Evolutionary conservation across 2,113 vertebrate species (phyloP).

Genomic region (Alosa alosa): DNA sequence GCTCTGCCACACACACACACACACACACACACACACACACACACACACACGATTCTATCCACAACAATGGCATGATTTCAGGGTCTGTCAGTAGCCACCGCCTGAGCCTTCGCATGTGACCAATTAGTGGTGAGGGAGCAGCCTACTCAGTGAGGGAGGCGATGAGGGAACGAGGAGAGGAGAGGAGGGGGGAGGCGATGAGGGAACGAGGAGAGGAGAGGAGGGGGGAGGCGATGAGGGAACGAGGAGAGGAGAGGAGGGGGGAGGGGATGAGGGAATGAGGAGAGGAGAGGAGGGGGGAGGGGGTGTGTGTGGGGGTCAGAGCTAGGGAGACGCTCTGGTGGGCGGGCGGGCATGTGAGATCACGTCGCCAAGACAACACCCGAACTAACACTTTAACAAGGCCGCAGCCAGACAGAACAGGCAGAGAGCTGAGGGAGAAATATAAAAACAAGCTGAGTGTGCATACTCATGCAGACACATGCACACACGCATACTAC

Average conservation of each 20-base stretch:
- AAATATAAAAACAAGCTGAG: neutral
- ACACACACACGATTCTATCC: neutral
- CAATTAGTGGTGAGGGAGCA: neutral
- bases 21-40: no score
- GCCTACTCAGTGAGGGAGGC: neutral
- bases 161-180: neutral
- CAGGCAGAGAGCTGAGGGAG: neutral
- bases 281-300: neutral
- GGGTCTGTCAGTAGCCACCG: neutral
- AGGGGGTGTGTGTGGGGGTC: neutral
- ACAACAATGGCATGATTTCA: neutral
- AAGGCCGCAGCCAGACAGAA: neutral
- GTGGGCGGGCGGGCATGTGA: neutral
- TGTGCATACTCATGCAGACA: neutral
- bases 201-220: neutral
- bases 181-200: neutral
- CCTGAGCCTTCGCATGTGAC: neutral
- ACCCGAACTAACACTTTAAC: neutral
- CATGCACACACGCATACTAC: neutral
- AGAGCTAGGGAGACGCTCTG: neutral
- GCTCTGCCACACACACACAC: no score
- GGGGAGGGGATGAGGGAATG: no score
- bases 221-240: no score
- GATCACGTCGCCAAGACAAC: neutral
- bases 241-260: no score